Percentiles rank a stretch among this genome's conserved stretches.
phyloP scores from a whole-genome alignment of 1,140 invertebrate genomes.

The Dysdera silvatica region DNA sequence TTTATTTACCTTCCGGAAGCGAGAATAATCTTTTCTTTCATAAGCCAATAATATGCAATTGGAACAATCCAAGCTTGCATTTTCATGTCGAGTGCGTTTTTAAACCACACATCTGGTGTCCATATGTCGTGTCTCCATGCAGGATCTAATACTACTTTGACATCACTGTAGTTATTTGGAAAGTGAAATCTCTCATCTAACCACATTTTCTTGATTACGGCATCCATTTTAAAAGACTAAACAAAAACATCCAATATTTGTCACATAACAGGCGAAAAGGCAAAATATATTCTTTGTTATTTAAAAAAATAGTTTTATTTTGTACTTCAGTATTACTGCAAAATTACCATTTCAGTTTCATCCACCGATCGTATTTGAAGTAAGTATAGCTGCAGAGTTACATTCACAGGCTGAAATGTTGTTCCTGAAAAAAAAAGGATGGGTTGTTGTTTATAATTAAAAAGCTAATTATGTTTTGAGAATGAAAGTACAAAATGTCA shows the following conservation, averaged over 20 bases:
- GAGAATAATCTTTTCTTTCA: not conserved
- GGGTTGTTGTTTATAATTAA: too few relatives aligned
- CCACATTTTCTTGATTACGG: slow-evolving; percentile 24
- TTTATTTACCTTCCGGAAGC: slow-evolving; percentile 18
- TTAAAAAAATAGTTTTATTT: too few relatives aligned
- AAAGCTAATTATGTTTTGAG: too few relatives aligned
- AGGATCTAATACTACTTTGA: slow-evolving; percentile 14
- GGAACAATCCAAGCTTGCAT: slow-evolving; percentile 6
- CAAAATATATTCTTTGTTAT: too few relatives aligned
- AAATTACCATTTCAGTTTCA: slow-evolving; percentile 18
- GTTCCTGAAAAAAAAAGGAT: not conserved
- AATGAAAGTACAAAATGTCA: too few relatives aligned
- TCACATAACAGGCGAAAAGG: not conserved
- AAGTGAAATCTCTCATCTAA: slow-evolving; percentile 18
- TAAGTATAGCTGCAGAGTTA: slow-evolving; percentile 4
- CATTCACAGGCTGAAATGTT: not conserved
- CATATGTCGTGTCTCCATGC: slow-evolving; percentile 25
- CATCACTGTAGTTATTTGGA: not conserved
- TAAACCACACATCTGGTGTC: slow-evolving; percentile 32
- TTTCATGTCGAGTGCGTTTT: slow-evolving; percentile 28
- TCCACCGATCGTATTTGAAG: slow-evolving; percentile 15
- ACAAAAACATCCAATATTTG: not conserved
- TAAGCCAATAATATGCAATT: slow-evolving; percentile 3
- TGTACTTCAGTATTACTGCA: too few relatives aligned
- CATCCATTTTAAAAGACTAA: slow-evolving; percentile 28